phyloP scores from a whole-genome alignment of 2,113 vertebrate genomes.

The Brachirus orientalis region DNA sequence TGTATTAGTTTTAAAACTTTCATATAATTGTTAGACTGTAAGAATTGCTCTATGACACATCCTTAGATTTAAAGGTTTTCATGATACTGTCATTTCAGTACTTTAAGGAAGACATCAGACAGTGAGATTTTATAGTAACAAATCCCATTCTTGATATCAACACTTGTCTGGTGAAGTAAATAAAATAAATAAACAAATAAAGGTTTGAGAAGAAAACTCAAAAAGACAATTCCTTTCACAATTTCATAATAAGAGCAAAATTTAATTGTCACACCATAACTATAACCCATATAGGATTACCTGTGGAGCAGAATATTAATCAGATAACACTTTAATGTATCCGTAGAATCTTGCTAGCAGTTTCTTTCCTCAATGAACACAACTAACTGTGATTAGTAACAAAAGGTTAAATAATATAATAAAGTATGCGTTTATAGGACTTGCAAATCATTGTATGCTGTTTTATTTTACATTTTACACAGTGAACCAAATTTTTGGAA shows the following conservation, averaged over 20 bases:
- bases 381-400: background rate
- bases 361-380: background rate
- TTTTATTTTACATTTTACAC: no score
- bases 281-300: background rate
- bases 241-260: background rate
- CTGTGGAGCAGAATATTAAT: slow-evolving; percentile 1
- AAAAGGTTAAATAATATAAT: no score
- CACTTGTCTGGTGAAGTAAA: background rate
- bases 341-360: background rate
- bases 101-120: no score
- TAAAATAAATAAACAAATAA: no score
- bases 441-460: no score
- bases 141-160: background rate
- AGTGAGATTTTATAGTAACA: background rate
- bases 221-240: no score
- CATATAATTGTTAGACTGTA: background rate
- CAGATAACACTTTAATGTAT: slow-evolving; percentile 3
- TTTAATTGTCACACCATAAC: background rate
- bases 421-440: no score
- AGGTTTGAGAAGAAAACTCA: no score
- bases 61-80: slow-evolving; percentile 3
- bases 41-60: background rate
- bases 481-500: no score
- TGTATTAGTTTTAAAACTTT: background rate
- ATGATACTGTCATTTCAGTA: no score